Evolutionary conservation across 2,888 invertebrate species (phyloP), one percentile per base, ranked within the genome.

Genomic region (Clusia tigrina): DNA sequence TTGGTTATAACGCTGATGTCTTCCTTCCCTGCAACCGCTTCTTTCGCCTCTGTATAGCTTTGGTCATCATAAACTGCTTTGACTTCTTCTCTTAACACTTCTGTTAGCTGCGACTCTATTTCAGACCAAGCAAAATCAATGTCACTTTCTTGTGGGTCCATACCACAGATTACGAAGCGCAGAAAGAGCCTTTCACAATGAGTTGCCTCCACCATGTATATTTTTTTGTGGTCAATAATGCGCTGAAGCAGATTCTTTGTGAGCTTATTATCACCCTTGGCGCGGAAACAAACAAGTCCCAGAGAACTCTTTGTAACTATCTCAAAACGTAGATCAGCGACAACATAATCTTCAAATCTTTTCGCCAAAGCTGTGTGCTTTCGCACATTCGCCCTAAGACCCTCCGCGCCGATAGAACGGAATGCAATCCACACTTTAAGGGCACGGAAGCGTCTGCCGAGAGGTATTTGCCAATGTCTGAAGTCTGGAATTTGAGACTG

Each of bases 371-470:
- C 81, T 10, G 93, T 87, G 68, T 93, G 92, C 61, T 89, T 87
- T 60, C 95, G 87, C 24, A 97, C 90, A 77, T 92, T 89, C 2
- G 87, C 87, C 71, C 92, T 90, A 2, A 97, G 84, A 2, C 94
- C 93, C 76, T 91, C 89, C 2, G 90, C 88, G 0, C 97, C 97
- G 72, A 92, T 91, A 62, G 91, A 85, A 68, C 95, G 87, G 72
- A 97, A 84, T 0, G 94, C 94, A 67, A 95, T 94, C 97, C 97
- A 97, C n/a, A 97, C 84, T 82, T 97, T 97, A 20, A 97, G 84
- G 0, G 97, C 89, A 54, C 96, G 88, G 81, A 97, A 96, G 69
- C 95, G 86, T 51, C 96, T 87, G 0, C 95, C 95, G 23, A 96
- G 85, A 0, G 92, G 88, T 65, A 94, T 91, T 82, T 93, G 92